Evolutionary conservation across 2,888 invertebrate genomes (phyloP), one percentile per base, ranked within the genome.

Genomic region (Muschampia staudingeri): DNA sequence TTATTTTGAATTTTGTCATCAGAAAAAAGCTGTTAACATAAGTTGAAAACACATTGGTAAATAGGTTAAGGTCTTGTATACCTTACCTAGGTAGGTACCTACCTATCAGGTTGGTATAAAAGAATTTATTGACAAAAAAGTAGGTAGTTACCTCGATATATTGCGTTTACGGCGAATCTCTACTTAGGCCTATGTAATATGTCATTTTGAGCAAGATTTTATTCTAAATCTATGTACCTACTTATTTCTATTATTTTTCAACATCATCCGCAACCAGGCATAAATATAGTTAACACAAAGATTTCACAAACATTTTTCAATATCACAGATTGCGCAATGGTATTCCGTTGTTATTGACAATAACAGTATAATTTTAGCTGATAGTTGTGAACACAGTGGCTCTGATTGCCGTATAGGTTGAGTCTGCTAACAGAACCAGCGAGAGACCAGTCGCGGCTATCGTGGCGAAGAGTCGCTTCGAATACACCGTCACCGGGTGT

Each of bases 331-430:
- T 65, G 76, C 79, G 44, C 70, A 69, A 73, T 86, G 84, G 70
- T 84, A 81, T 69, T 75, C 61, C 61, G 83, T 61, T 76, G 72
- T 89, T 88, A 93, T 81, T 83, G 89, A 87, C 98, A 98, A 92
- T 97, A 98, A 94, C 98, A 98, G 91, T 98, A 98, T 83, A 98
- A 97, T 92, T 98, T 98, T 84, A 98, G 96, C 88, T 98, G 97
- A 90, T 98, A 98, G 90, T 98, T 98, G 83, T 98, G 97, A 72
- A 98, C 97, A 91, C 99, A 99, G 87, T 97, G 97, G 93, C 98
- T 98, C 93, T 98, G 98, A 78, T 97, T 97, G n/a, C 98, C 98
- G 91, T 99, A 98, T 61, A 98, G 95, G 93, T 98, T 98, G 77
- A 98, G 97, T 76, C 99, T 97, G 91, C 98, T 98, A 72, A 98